Base-by-base conservation (phyloP, 2,797 vertebrate species). In the Pachyuromys duprasi region DNA sequence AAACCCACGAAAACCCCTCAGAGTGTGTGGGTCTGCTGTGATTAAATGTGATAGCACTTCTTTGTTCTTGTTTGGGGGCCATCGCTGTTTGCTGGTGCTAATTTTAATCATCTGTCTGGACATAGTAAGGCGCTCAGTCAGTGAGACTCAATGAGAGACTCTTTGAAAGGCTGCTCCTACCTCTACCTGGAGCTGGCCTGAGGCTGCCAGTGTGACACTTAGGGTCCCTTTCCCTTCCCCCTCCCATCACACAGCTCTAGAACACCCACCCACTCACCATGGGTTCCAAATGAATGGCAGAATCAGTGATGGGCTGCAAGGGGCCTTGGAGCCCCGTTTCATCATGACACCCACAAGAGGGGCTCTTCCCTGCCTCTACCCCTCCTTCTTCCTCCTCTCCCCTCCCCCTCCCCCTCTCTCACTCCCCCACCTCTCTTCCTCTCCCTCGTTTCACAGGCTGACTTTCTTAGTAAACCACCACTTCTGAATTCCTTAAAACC, bases 401-500 rank as follows among this genome's bases (percentile, higher is more conserved):
- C 49, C 49, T 28, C 12, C 13, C 22, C 33, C 4, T 5, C 33
- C n/a, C 60, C 22, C 11, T 49, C 8, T 57, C 3, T 8, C 49
- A 22, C 26, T 55, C 20, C 60, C 65, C 11, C 49, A 3, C 24
- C 45, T 24, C 78, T 33, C 49, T 69, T 65, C 55, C 67, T 31
- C 33, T 74, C 78, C 24, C 65, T 63, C 22, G 2, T 81, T 65
- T 95, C 62, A 83, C 69, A 76, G 49, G 26, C 89, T 67, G 79
- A 92, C 90, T 93, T 76, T 94, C 72, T 91, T 65, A 87, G 91
- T 76, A 87, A 86, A 95, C 18, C 89, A 92, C 55, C 86, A 69
- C 91, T 95, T 95, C 84, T 86, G 75, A 96, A 98, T 97, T 96
- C 96, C 90, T 96, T 91, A 75, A 28, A 89, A 26, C 91, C 55